Percentiles rank a stretch among this genome's conserved stretches.
phyloP scores from a whole-genome alignment of 1,140 invertebrate species.

The Philotrypesis tridentata region DNA sequence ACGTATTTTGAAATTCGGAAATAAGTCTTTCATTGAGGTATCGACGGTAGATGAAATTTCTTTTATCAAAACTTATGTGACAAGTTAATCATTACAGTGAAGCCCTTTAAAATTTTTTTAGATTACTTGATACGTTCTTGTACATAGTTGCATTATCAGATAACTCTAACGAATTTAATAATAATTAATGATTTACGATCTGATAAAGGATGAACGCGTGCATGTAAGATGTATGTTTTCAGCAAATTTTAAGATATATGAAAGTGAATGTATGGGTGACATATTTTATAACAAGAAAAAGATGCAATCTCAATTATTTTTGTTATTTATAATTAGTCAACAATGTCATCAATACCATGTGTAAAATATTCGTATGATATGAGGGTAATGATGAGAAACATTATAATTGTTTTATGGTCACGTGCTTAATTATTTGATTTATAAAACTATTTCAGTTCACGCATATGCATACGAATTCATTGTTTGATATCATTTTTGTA shows the following conservation, averaged over 20 bases:
- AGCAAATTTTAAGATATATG: background rate
- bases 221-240: background rate
- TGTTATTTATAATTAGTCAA: slow-evolving; percentile 34
- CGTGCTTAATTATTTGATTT: slow-evolving; percentile 34
- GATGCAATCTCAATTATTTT: slow-evolving; percentile 43
- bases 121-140: slow-evolving; percentile 42
- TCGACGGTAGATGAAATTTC: slow-evolving; percentile 23
- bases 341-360: slow-evolving; percentile 35
- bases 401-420: background rate
- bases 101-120: slow-evolving; percentile 45
- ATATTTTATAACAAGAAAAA: slow-evolving; percentile 25
- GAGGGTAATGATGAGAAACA: background rate
- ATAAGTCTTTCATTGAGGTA: background rate
- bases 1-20: background rate
- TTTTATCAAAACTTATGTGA: slow-evolving; percentile 29
- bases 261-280: background rate
- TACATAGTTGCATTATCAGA: slow-evolving; percentile 47
- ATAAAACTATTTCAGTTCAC: slow-evolving; percentile 33
- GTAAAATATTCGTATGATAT: slow-evolving; percentile 32
- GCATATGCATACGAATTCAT: background rate
- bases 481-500: slow-evolving; percentile 24
- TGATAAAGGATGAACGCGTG: slow-evolving; percentile 25
- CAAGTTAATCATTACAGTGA: slow-evolving; percentile 32
- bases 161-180: slow-evolving; percentile 44
- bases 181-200: slow-evolving; percentile 42